phyloP scores from a whole-genome alignment of 2,888 invertebrate species.

The Pyrgus malvae region DNA sequence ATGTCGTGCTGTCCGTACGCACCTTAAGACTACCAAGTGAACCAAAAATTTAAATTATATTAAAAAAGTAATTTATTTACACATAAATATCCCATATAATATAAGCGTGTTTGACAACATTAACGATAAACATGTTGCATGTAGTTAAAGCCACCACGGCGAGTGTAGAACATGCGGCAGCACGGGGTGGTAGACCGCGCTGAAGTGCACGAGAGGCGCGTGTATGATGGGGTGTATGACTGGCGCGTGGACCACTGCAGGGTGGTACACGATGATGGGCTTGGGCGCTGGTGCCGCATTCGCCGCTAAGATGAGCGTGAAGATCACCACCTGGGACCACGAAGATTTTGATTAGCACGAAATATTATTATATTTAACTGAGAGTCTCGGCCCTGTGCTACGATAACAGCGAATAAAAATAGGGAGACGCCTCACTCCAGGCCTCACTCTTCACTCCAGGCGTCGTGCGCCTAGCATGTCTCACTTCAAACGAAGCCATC shows the following conservation, averaged over 20 bases:
- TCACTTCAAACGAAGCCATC: too few species aligned
- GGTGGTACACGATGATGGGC: conserved; percentile 51
- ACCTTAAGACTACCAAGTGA: too few species aligned
- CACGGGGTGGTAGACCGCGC: conserved; percentile 41
- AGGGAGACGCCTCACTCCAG: too few species aligned
- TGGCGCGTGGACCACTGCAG: conserved; percentile 49
- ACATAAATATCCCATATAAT: not conserved
- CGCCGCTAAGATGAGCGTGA: conserved; percentile 45
- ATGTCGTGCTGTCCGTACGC: too few species aligned
- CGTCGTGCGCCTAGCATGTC: too few species aligned
- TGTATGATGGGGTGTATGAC: conserved; percentile 41
- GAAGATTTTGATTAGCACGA: too few species aligned
- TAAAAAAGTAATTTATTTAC: too few species aligned
- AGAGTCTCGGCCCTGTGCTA: too few species aligned
- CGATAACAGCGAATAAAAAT: too few species aligned
- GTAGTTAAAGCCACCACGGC: conserved; percentile 5
- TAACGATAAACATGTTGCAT: not conserved
- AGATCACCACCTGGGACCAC: conserved; percentile 36
- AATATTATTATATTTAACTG: too few species aligned
- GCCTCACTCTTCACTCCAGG: too few species aligned
- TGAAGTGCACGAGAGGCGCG: conserved; percentile 40
- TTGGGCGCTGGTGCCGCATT: conserved; percentile 49
- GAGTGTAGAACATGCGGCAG: conserved; percentile 34
- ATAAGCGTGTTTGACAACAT: not conserved
- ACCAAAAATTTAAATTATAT: too few species aligned